Percentiles rank a stretch among this genome's conserved stretches.
phyloP scores from a whole-genome alignment of 1,140 invertebrate species.

The Brachionus rubens region DNA sequence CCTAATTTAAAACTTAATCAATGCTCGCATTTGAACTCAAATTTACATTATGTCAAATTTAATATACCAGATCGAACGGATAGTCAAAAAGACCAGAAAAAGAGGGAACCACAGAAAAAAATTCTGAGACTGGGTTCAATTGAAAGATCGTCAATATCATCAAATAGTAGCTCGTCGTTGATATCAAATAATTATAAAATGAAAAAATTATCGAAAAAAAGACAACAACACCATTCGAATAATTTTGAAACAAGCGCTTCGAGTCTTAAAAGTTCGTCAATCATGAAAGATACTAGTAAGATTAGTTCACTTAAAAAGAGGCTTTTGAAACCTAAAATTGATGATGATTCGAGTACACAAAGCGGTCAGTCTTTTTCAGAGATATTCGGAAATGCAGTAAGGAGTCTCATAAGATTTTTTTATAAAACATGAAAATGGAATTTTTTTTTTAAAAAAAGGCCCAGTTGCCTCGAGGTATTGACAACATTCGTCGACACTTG shows the following conservation, averaged over 20 bases:
- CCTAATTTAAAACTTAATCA: background rate
- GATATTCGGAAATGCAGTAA: conserved; percentile 43
- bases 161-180: background rate
- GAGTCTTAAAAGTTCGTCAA: background rate
- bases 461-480: conserved; percentile 88
- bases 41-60: conserved; percentile 10
- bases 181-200: conserved; percentile 12
- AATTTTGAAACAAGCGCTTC: background rate
- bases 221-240: background rate
- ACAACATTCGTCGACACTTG: conserved; percentile 91
- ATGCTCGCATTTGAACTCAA: background rate
- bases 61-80: background rate
- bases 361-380: conserved; percentile 4
- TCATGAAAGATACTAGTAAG: background rate
- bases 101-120: background rate
- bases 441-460: conserved; percentile 58
- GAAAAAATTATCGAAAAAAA: background rate
- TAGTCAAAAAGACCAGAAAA: background rate
- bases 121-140: background rate
- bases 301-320: background rate
- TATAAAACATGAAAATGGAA: background rate
- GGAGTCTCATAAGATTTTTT: background rate
- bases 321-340: background rate
- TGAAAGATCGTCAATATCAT: conserved; percentile 20
- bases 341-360: conserved; percentile 17